Evolutionary conservation across 2,797 vertebrate genomes (phyloP), one percentile per base, ranked within the genome.

Genomic region (Leptodactylus fallax): DNA sequence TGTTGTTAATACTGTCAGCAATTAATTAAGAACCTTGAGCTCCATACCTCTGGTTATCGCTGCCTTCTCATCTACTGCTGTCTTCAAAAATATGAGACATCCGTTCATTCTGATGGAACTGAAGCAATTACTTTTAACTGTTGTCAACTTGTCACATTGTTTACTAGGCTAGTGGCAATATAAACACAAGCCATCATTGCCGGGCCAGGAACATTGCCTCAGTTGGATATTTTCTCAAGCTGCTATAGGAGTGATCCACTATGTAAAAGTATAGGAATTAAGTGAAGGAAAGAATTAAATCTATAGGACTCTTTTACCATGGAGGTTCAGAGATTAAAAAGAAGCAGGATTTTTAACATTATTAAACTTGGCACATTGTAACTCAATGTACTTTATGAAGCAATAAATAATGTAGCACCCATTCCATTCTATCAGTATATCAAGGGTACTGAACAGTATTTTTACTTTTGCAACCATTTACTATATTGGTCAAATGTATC

Each of bases 11-110:
- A 67, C 61, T 82, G 60, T 65, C 47, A 53, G 80, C 65, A 69
- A 83, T 71, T 83, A 83, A 83, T 83, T 83, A 83, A 53, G 49
- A 83, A 27, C 65, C 55, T 21, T 71, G 65, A 83, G 81, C 23
- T 71, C 71, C 65, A 23, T 83, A 71, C 81, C 81, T 83, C 63
- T 71, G 17, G 81, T 69, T 82, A 82, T 67, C 81, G 69, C n/a
- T 27, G 81, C 11, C 25, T 81, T 69, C 21, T 36, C 81, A 71
- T 36, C 53, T 83, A 27, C 53, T 71, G 51, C 16, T 8, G 27
- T 55, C 53, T 55, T 71, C 65, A 51, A 27, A 71, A 83, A 83
- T 71, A 21, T 83, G 9, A 55, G n/a, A 71, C 51, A 71, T 69
- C 23, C 49, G 14, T 71, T 71, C 10, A 16, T 83, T 55, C 9